phyloP scores from a whole-genome alignment of 2,113 vertebrate species.

The Gadus chalcogrammus region DNA sequence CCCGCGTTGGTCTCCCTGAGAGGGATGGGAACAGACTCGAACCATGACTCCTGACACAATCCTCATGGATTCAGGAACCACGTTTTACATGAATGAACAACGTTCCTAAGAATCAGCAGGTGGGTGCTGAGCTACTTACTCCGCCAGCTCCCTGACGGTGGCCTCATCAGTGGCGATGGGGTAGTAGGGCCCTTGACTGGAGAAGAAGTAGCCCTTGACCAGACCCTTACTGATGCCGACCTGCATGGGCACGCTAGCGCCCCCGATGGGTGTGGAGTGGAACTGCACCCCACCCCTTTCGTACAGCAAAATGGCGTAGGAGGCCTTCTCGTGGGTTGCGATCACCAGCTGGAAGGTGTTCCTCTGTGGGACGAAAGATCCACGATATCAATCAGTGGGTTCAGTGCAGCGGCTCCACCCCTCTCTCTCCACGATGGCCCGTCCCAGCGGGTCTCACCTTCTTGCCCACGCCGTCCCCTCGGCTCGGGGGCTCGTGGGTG shows the following conservation, averaged over 20 bases:
- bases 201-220: conserved; percentile 68
- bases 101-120: neutral
- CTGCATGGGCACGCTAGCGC: conserved; percentile 52
- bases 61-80: neutral
- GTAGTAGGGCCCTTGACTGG: conserved; percentile 77
- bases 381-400: conserved; percentile 2
- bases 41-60: neutral
- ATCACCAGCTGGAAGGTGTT: conserved; percentile 93
- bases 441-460: conserved; percentile 66
- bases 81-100: neutral
- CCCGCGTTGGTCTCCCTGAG: conserved; percentile 86
- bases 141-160: conserved; percentile 76
- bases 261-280: conserved; percentile 69
- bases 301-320: conserved; percentile 89
- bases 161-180: conserved; percentile 74
- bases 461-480: conserved; percentile 53
- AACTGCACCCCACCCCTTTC: conserved; percentile 83
- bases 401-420: neutral
- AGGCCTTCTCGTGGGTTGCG: conserved; percentile 77
- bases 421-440: neutral
- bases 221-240: conserved; percentile 85
- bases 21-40: conserved; percentile 7
- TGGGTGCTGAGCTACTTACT: conserved; percentile 69
- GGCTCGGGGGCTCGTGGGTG: conserved; percentile 55
- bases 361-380: conserved; percentile 71